Base-by-base conservation (phyloP, 2,888 invertebrate genomes). In the Pachymerium ferrugineum region DNA sequence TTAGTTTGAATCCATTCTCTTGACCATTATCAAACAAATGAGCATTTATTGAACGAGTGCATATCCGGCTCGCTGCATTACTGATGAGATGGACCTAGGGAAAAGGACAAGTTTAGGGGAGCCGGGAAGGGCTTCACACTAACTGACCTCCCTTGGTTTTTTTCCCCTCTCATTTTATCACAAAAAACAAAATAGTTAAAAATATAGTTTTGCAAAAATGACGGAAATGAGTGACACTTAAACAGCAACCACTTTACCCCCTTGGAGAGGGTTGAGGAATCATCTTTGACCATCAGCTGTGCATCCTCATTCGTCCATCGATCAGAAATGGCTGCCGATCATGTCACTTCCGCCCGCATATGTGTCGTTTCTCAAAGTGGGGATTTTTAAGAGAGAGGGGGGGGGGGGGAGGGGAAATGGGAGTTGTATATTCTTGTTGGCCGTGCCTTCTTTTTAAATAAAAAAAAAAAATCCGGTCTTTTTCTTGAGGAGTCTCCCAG, bases 11-110 rank as follows among this genome's bases (percentile, higher is more conserved):
- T 54, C 54, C 25, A 54, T 54, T 54, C 54, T 54, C 54, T 54
- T 54, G 54, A 54, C 54, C 54, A 54, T 54, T 54, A 54, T 54
- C 54, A 54, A 54, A 54, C 54, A 54, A 54, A 54, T 54, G 54
- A 54, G 54, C 54, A 54, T 54, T 54, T 54, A 54, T 54, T 54
- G 54, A 54, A 54, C 54, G 54, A 54, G 54, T 54, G 54, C 54
- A 54, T 54, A 54, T 54, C 54, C 54, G 54, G 54, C 54, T 54
- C 22, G 54, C 54, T 54, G 54, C 54, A 54, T 54, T n/a, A 25
- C 54, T 54, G 54, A 54, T 54, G 54, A 54, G 54, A 22, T 54
- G 54, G 54, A 54, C 54, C n/a, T 22, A 54, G 54, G 54, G 54
- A n/a, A n/a, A n/a, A 54, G 54, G 54, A 54, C 6, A 54, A 54